phyloP scores from a whole-genome alignment of 2,797 vertebrate species.

The Silurus lanzhouensis region DNA sequence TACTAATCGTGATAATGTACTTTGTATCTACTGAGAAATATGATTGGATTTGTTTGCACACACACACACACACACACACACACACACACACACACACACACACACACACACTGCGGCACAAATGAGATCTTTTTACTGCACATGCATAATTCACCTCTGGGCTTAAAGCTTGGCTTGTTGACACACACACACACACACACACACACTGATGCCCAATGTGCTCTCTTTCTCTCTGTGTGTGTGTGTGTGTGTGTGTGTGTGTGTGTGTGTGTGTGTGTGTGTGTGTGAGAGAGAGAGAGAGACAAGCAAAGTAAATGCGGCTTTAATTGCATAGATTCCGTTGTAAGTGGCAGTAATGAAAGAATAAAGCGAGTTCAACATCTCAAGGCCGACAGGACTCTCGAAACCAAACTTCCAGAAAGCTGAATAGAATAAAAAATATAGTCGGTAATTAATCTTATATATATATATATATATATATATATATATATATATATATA shows the following conservation, averaged over 20 bases:
- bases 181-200: slow-evolving; percentile 35
- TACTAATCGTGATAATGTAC: not conserved
- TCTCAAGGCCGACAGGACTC: not conserved
- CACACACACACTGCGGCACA: slow-evolving; percentile 54
- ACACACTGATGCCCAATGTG: slow-evolving; percentile 6
- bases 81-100: too few species aligned
- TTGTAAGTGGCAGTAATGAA: slow-evolving; percentile 30
- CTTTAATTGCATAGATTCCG: slow-evolving; percentile 21
- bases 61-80: too few species aligned
- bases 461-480: not conserved
- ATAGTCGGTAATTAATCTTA: not conserved
- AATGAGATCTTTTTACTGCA: slow-evolving; percentile 79
- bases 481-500: not conserved
- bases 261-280: not conserved
- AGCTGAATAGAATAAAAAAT: not conserved
- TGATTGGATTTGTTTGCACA: too few species aligned
- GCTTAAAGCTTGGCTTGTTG: slow-evolving; percentile 55
- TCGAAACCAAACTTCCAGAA: not conserved
- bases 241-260: not conserved
- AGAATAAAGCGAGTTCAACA: not conserved
- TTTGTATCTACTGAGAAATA: too few species aligned
- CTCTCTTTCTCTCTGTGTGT: not conserved
- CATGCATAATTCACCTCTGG: slow-evolving; percentile 79
- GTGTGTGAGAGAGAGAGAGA: not conserved
- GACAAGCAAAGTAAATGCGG: not conserved